A percentile compares a stretch with the other conserved stretches of the same genome.
These are phyloP conservation scores for Mesodorylaimus sp. DNA, from an alignment of 2,888 invertebrate genomes.

Conservation along the genomic window DNA sequence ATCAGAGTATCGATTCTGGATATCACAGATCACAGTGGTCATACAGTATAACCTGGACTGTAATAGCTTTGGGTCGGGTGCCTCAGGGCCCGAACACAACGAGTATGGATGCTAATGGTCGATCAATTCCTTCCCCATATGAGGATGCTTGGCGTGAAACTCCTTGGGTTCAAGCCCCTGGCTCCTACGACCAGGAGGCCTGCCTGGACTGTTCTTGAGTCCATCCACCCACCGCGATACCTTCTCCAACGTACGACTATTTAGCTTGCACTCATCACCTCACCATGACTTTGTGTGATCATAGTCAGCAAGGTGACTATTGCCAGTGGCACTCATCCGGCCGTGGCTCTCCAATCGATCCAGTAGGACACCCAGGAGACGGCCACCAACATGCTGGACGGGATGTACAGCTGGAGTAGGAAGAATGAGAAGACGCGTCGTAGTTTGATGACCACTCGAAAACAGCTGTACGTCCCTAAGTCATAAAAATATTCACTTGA, in stretches of 20 bases:
- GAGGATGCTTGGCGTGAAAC: background rate
- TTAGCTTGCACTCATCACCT: background rate
- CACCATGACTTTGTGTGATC: constrained; percentile 28
- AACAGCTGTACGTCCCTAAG: constrained; percentile 22
- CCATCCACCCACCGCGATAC: background rate
- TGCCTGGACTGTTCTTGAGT: background rate
- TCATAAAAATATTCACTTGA: no score
- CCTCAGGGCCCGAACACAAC: no score
- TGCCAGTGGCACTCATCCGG: constrained; percentile 27
- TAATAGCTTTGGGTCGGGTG: no score
- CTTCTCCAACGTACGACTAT: background rate
- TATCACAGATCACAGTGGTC: no score
- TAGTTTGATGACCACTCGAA: constrained; percentile 22
- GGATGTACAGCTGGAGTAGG: constrained; percentile 26
- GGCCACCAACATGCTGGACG: constrained; percentile 15
- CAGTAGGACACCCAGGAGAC: constrained; percentile 15
- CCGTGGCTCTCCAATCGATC: constrained; percentile 29
- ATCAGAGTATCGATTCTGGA: no score
- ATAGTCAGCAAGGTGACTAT: constrained; percentile 28
- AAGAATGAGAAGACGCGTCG: constrained; percentile 28
- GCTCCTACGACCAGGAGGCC: no score
- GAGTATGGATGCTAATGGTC: no score
- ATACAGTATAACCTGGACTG: no score
- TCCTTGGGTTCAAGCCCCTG: no score
- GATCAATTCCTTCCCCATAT: no score